Conservation (phyloP, 2,113 vertebrate genomes). For the Takifugu bimaculatus region DNA sequence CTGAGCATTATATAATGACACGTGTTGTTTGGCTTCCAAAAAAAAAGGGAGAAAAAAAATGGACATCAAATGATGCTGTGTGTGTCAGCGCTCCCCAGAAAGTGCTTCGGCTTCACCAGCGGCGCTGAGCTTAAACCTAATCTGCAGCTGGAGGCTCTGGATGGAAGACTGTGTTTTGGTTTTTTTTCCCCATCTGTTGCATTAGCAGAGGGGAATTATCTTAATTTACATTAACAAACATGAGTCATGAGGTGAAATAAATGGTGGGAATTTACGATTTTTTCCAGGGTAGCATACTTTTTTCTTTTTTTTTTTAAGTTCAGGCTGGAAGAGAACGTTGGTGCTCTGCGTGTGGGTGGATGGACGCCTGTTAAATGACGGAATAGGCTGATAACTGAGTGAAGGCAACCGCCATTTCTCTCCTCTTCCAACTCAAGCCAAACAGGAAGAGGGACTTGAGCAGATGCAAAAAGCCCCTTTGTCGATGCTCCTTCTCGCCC, state of each 20-base stretch:
- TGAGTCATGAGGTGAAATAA: slow-evolving; percentile 8
- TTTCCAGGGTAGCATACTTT: background rate
- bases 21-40: slow-evolving; percentile 24
- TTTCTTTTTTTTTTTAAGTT: slow-evolving; percentile 8
- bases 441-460: slow-evolving; percentile 30
- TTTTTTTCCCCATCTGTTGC: slow-evolving; percentile 13
- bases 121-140: slow-evolving; percentile 23
- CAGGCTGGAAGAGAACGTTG: too few species aligned
- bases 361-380: slow-evolving; percentile 59
- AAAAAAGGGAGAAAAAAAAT: slow-evolving; percentile 8
- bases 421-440: slow-evolving; percentile 50
- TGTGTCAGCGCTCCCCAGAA: slow-evolving; percentile 9
- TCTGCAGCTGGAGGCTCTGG: slow-evolving; percentile 30
- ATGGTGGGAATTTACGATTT: slow-evolving; percentile 13
- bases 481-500: slow-evolving; percentile 13
- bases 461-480: slow-evolving; percentile 32
- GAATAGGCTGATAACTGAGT: slow-evolving; percentile 47
- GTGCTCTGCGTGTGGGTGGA: slow-evolving; percentile 44
- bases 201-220: slow-evolving; percentile 10
- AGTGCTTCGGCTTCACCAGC: slow-evolving; percentile 6
- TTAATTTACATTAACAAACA: slow-evolving; percentile 20
- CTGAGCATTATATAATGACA: slow-evolving; percentile 26
- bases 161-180: slow-evolving; percentile 16
- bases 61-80: background rate
- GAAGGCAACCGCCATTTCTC: slow-evolving; percentile 51